Percentiles rank a stretch among this genome's conserved stretches.
Evolutionary conservation across 2,113 vertebrate species (phyloP).

Genomic region (Natator depressus): DNA sequence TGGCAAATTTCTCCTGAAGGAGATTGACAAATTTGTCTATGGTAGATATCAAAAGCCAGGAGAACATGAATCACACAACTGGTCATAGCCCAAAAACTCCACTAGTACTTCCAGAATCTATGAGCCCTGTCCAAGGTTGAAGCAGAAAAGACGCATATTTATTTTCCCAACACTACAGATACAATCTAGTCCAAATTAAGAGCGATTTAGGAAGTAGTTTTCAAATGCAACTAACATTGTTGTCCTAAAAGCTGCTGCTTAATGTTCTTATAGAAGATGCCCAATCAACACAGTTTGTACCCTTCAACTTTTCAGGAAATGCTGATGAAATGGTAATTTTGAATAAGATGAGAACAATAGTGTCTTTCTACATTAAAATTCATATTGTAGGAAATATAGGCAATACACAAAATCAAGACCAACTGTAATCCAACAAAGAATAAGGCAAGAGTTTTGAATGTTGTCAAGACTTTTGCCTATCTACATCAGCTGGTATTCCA

Average conservation of each 20-base stretch:
- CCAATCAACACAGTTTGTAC: neutral
- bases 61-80: neutral
- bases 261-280: neutral
- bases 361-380: neutral
- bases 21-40: neutral
- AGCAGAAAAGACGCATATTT: neutral
- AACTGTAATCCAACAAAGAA: too few relatives aligned
- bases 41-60: neutral
- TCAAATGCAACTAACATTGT: neutral
- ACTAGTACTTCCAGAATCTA: neutral
- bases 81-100: neutral
- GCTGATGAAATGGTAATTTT: rapidly evolving
- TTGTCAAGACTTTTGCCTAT: too few relatives aligned
- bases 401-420: neutral
- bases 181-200: neutral
- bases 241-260: neutral
- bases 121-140: neutral
- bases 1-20: neutral
- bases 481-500: neutral
- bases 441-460: neutral
- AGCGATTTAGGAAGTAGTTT: neutral
- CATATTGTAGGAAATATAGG: neutral
- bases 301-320: neutral
- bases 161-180: neutral
- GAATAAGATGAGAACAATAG: neutral